Evolutionary conservation across 2,888 invertebrate genomes (phyloP), one percentile per base, ranked within the genome.

Genomic region (Dicycla oo): DNA sequence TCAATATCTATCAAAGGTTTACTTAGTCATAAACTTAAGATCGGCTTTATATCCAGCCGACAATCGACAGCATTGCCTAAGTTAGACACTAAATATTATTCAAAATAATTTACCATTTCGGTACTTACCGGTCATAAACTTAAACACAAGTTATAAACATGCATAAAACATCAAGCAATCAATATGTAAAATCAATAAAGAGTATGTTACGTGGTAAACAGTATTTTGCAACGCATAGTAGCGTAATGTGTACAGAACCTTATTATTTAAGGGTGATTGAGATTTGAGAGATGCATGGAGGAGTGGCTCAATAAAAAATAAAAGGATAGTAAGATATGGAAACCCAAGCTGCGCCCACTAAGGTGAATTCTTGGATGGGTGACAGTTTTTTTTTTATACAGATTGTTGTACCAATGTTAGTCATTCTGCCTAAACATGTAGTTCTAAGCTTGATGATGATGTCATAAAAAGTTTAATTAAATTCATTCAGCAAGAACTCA

Each of bases 121-220:
- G 53, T 53, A 53, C 7, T 57, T 58, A 70, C 49, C 18, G 64
- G 40, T 63, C 51, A 43, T 64, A 78, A 65, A 72, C 43, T 38
- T 47, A 45, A 56, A 49, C 57, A 58, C 51, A 51, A 51, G 56
- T 70, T 10, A 61, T 70, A 62, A 65, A 78, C 68, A 78, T 68
- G 54, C 54, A 79, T 68, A 60, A 66, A 79, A 74, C 63, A 77
- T 78, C 43, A 54, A 51, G 58, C 68, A 60, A 74, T 74, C 63
- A 45, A 60, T 73, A 66, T 64, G 63, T 64, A 54, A 45, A 64
- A 64, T 79, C 79, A 78, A 66, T 70, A 75, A 66, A 57, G 40
- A 65, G 23, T 77, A 49, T 54, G 26, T 75, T 63, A 70, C 51
- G 11, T 38, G 3, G 53, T 38, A 54, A 60, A 13, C 47, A 40